phyloP scores from a whole-genome alignment of 2,888 invertebrate species.

The Chloroclystis v-ata region DNA sequence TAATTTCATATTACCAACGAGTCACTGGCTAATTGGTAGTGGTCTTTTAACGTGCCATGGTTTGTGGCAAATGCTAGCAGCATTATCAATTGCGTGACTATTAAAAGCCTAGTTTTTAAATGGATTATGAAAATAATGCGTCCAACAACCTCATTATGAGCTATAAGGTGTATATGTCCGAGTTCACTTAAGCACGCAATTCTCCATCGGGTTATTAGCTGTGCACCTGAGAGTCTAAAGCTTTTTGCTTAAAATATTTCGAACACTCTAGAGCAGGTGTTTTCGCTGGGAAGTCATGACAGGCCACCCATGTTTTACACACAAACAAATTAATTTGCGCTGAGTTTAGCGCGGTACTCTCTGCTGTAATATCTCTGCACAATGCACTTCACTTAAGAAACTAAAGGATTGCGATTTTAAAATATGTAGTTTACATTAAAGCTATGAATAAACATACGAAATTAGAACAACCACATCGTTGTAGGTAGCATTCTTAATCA shows the following conservation, averaged over 20 bases:
- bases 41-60: slow-evolving; percentile 20
- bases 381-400: too few species aligned
- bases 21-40: slow-evolving; percentile 11
- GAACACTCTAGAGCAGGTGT: slow-evolving; percentile 26
- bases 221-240: slow-evolving; percentile 25
- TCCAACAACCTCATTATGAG: slow-evolving; percentile 29
- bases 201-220: slow-evolving; percentile 16
- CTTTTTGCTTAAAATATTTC: slow-evolving; percentile 28
- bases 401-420: too few species aligned
- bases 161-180: slow-evolving; percentile 30
- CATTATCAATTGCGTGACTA: slow-evolving; percentile 37
- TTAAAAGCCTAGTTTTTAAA: slow-evolving; percentile 21
- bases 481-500: too few species aligned
- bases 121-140: slow-evolving; percentile 30
- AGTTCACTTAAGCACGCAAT: slow-evolving; percentile 36
- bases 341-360: not conserved
- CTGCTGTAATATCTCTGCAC: not conserved
- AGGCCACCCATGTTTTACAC: not conserved
- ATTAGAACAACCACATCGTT: too few species aligned
- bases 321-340: slow-evolving; percentile 3
- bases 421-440: too few species aligned
- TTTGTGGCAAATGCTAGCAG: slow-evolving; percentile 16
- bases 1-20: slow-evolving; percentile 10
- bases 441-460: too few species aligned
- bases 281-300: slow-evolving; percentile 6